These are phyloP conservation scores for Zaprionus tsacasi DNA, from an alignment of 1,140 invertebrate species.

Conservation along the genomic window DNA sequence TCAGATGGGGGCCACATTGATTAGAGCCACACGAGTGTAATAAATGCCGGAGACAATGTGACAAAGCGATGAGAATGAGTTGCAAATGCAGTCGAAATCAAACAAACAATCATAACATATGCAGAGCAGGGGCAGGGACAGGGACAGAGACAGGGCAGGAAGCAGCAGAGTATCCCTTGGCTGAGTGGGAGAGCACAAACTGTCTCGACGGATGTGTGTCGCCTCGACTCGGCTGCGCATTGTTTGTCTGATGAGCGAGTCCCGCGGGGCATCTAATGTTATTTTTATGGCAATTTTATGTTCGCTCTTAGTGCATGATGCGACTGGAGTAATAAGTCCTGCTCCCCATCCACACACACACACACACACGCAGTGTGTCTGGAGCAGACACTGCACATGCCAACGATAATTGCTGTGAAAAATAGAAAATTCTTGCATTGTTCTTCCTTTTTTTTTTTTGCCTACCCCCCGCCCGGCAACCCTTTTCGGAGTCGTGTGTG, in stretches of 20 bases:
- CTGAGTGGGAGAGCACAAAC: slow-evolving; percentile 8
- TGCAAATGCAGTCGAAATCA: slow-evolving; percentile 30
- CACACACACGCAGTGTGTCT: not conserved
- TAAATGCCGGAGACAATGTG: slow-evolving; percentile 39
- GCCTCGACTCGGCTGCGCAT: slow-evolving; percentile 21
- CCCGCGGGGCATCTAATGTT: slow-evolving; percentile 52
- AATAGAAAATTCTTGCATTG: slow-evolving; percentile 48
- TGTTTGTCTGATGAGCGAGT: slow-evolving; percentile 49
- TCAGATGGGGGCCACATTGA: slow-evolving; percentile 66
- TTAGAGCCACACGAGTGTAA: slow-evolving; percentile 53
- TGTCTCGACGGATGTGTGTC: slow-evolving; percentile 42
- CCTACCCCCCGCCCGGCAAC: not conserved
- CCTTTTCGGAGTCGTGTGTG: slow-evolving; percentile 36
- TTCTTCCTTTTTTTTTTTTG: slow-evolving; percentile 25
- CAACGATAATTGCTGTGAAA: slow-evolving; percentile 52
- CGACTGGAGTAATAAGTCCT: slow-evolving; percentile 32
- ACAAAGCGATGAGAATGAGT: slow-evolving; percentile 20
- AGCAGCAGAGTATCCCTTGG: not conserved
- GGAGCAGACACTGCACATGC: slow-evolving; percentile 21
- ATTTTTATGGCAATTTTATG: slow-evolving; percentile 60
- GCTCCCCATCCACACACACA: not conserved
- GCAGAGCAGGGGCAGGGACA: slow-evolving; percentile 20
- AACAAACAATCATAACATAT: slow-evolving; percentile 43
- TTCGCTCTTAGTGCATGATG: slow-evolving; percentile 1
- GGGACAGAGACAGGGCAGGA: not conserved